phyloP scores from a whole-genome alignment of 92 coral and sea anemone species.

The Plumapathes pennacea region DNA sequence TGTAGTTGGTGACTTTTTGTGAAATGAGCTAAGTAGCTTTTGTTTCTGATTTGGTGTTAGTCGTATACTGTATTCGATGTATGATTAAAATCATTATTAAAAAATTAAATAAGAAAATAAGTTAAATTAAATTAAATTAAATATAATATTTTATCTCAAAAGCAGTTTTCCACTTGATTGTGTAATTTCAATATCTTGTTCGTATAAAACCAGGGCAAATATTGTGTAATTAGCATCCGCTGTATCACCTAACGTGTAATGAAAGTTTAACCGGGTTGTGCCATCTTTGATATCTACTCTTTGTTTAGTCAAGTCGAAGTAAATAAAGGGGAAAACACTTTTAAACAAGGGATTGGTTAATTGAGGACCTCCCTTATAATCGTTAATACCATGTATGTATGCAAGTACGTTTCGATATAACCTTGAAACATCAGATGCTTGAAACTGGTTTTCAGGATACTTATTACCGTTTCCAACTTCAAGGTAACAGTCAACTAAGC shows the following conservation, averaged over 20 bases:
- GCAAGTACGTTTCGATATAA: slow-evolving; percentile 13
- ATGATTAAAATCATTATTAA: too few species aligned
- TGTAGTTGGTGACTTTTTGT: too few species aligned
- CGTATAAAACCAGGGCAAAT: background rate
- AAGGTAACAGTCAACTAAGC: background rate
- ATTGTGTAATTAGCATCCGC: background rate
- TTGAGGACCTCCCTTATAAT: slow-evolving; percentile 1
- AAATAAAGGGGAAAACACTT: background rate
- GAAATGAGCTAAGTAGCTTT: too few species aligned
- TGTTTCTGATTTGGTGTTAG: too few species aligned
- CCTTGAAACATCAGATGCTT: background rate
- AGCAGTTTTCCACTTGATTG: background rate
- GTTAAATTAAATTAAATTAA: too few species aligned
- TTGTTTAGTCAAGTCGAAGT: slow-evolving; percentile 1
- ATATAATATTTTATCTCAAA: too few species aligned
- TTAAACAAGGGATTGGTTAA: too few species aligned
- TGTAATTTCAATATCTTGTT: background rate
- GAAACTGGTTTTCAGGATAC: slow-evolving; percentile 23
- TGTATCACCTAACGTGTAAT: background rate
- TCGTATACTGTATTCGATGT: too few species aligned
- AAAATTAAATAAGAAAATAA: too few species aligned
- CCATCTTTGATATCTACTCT: background rate
- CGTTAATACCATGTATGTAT: slow-evolving; percentile 8
- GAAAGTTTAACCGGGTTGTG: background rate
- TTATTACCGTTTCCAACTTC: slow-evolving; percentile 21